Evolutionary conservation across 2,797 vertebrate species (phyloP), one percentile per base, ranked within the genome.

Genomic region (Lagorchestes hirsutus): DNA sequence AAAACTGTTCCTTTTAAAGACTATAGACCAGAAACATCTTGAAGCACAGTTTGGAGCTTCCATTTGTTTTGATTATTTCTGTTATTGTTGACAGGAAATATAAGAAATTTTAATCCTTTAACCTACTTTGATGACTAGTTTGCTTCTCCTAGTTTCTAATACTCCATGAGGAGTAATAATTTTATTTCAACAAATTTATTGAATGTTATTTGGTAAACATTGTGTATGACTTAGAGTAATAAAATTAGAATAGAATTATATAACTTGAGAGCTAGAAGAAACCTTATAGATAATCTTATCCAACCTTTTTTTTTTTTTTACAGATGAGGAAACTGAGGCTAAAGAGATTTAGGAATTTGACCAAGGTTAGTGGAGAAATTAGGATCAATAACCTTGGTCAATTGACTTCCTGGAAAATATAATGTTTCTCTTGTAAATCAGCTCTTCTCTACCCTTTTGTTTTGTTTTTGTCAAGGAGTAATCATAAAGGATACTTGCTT

Each of bases 61-160:
- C 91, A 91, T 6, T 94, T 62, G 90, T 93, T 97, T 97, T 93
- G 34, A 52, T 98, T 96, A 13, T 95, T 62, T 97, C 91, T 56
- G 0, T 54, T 0, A 87, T 22, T 3, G 4, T 27, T 96, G 93
- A 92, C 55, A 0, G 1, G n/a, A 0, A 55, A 74, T 92, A 24
- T 34, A 58, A 95, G 59, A 95, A 91, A 55, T 95, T 55, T 59
- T 58, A 87, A 55, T 57, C 96, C 31, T 95, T 96, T 40, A 95
- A 74, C 67, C 92, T 55, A 96, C 93, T 92, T 97, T 55, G 92
- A 94, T 96, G 95, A 92, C 96, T 97, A 92, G 55, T 95, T 94
- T 92, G 57, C 94, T 96, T 97, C 55, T 97, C 87, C 52, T 54
- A 16, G 94, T n/a, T 93, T 91, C 58, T 74, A 56, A 90, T 91